Conservation (phyloP, 2,113 vertebrate genomes). For the Castor canadensis region DNA sequence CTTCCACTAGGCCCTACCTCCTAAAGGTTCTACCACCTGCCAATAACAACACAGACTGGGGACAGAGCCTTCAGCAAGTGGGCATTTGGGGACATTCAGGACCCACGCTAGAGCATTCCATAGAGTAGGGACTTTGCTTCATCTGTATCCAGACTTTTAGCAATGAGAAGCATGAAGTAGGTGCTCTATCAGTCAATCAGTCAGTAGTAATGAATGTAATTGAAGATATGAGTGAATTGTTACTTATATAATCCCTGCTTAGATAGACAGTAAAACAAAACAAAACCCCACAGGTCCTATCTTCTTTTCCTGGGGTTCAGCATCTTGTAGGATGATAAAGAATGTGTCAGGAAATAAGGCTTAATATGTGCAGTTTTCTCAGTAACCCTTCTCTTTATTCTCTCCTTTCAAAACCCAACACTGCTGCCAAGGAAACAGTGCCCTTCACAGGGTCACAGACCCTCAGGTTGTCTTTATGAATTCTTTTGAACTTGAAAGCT, state of each 20-base stretch:
- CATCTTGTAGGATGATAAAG: neutral
- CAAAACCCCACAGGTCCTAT: neutral
- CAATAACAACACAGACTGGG: neutral
- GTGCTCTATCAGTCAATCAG: neutral
- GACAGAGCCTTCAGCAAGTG: neutral
- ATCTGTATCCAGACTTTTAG: neutral
- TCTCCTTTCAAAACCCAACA: neutral
- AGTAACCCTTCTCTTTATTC: neutral
- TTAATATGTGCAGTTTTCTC: neutral
- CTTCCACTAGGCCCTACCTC: no score
- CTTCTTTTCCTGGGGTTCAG: neutral
- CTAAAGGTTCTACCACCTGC: neutral
- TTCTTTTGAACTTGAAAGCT: slow-evolving; percentile 61
- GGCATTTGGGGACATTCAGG: neutral
- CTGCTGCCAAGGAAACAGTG: neutral
- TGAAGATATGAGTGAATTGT: neutral
- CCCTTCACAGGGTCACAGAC: neutral
- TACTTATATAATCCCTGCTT: neutral
- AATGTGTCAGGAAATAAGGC: neutral
- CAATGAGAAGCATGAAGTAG: neutral
- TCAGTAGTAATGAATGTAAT: neutral
- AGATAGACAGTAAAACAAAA: neutral
- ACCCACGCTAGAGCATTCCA: neutral
- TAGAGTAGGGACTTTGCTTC: neutral
- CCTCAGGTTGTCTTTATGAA: neutral